Conservation (phyloP, 2,888 invertebrate species). For the Scaptomyza flava region DNA sequence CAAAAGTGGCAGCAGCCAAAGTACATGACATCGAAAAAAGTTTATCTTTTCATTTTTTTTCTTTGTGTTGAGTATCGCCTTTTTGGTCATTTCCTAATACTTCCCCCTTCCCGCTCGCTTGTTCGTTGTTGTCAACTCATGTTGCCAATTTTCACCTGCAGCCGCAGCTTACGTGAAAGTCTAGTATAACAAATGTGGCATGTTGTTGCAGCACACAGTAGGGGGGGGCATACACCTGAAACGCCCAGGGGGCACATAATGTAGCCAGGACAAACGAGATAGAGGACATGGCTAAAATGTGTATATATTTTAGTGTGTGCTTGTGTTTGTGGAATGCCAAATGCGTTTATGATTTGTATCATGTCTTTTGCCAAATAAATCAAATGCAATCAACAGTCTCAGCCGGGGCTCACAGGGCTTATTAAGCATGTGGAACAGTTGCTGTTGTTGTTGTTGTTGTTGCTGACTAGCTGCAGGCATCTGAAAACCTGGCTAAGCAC, state of each 20-base stretch:
- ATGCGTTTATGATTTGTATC: constrained; percentile 78
- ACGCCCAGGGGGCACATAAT: neutral
- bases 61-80: constrained; percentile 25
- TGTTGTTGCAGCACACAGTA: constrained; percentile 21
- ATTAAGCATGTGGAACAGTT: constrained; percentile 35
- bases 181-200: constrained; percentile 64
- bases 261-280: neutral
- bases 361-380: constrained; percentile 75
- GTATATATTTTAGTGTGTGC: neutral
- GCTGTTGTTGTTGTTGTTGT: neutral
- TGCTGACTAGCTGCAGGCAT: constrained; percentile 18
- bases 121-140: constrained; percentile 73
- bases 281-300: constrained; percentile 3
- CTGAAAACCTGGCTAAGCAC: constrained; percentile 14
- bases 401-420: constrained; percentile 51
- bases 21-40: constrained; percentile 72
- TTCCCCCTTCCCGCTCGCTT: constrained; percentile 20
- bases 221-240: neutral
- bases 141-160: constrained; percentile 77
- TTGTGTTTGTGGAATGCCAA: constrained; percentile 49
- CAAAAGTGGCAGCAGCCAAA: constrained; percentile 29
- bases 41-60: constrained; percentile 44
- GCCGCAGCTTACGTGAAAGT: constrained; percentile 62
- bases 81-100: constrained; percentile 70
- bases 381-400: constrained; percentile 75